Percentiles rank a stretch among this genome's conserved stretches.
Conservation (phyloP, 1,140 invertebrate species). For the Bathynomus jamesi region DNA sequence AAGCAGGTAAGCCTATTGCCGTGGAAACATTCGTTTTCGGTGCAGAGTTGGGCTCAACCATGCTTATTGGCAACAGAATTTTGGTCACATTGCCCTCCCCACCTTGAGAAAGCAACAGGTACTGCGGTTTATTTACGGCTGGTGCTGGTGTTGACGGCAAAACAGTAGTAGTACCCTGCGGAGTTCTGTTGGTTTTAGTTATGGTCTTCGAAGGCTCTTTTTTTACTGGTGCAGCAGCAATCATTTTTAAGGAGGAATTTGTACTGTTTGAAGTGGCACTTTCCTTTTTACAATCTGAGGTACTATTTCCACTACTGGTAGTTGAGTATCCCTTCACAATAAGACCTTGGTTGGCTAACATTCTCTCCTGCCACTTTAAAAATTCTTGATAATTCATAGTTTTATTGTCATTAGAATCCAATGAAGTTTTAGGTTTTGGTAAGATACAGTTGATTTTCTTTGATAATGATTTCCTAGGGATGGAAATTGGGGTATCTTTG, state of each 20-base stretch:
- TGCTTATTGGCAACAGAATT: background rate
- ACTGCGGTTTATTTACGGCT: background rate
- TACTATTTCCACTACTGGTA: background rate
- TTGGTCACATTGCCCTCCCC: background rate
- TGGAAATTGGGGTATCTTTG: background rate
- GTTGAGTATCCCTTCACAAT: slow-evolving; percentile 3
- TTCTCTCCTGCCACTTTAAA: slow-evolving; percentile 22
- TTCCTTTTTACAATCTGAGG: too few relatives aligned
- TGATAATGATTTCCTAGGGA: background rate
- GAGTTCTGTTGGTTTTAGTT: background rate
- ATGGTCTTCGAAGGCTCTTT: background rate
- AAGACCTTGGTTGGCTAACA: slow-evolving; percentile 18
- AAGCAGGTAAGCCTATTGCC: background rate
- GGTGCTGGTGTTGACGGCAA: too few relatives aligned
- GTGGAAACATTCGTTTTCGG: background rate
- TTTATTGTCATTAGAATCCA: slow-evolving; percentile 19
- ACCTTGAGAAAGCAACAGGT: background rate
- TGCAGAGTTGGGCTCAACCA: background rate
- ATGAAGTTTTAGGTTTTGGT: slow-evolving; percentile 1
- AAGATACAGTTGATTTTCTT: background rate
- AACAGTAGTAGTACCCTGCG: background rate
- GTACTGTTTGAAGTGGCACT: background rate
- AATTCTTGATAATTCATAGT: slow-evolving; percentile 25
- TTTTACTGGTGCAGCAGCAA: background rate
- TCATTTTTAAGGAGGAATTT: background rate